A percentile compares a stretch with the other conserved stretches of the same genome.
These are phyloP conservation scores for Hemicentrotus pulcherrimus DNA, from an alignment of 35 echinoderm and acorn worm species.

Conservation along the genomic window DNA sequence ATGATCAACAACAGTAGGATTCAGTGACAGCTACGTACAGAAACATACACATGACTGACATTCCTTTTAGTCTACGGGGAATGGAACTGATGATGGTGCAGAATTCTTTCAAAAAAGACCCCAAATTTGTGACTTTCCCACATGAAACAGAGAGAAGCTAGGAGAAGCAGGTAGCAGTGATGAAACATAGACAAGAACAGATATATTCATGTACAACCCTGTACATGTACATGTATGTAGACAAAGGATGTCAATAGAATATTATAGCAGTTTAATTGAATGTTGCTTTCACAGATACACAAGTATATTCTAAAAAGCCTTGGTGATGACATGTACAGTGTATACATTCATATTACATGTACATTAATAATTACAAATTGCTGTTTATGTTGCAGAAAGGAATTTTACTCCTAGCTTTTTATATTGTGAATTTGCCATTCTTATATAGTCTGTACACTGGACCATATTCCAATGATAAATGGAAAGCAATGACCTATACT, in stretches of 20 bases:
- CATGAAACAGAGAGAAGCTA: neutral
- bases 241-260: too few relatives aligned
- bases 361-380: too few relatives aligned
- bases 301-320: too few relatives aligned
- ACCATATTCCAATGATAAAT: too few relatives aligned
- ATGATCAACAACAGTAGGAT: neutral
- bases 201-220: neutral
- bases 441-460: too few relatives aligned
- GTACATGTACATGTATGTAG: neutral
- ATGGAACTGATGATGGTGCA: neutral
- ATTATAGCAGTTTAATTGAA: too few relatives aligned
- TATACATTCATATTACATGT: too few relatives aligned
- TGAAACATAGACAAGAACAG: neutral
- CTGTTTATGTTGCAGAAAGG: too few relatives aligned
- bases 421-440: too few relatives aligned
- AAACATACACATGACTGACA: neutral
- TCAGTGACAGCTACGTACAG: neutral
- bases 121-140: neutral
- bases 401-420: too few relatives aligned
- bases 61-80: neutral
- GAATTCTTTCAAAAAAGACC: neutral
- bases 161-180: neutral
- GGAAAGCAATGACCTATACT: neutral
- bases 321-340: too few relatives aligned
- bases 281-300: too few relatives aligned